Evolutionary conservation across 2,888 invertebrate genomes (phyloP).

Genomic region (Lasius platythorax): DNA sequence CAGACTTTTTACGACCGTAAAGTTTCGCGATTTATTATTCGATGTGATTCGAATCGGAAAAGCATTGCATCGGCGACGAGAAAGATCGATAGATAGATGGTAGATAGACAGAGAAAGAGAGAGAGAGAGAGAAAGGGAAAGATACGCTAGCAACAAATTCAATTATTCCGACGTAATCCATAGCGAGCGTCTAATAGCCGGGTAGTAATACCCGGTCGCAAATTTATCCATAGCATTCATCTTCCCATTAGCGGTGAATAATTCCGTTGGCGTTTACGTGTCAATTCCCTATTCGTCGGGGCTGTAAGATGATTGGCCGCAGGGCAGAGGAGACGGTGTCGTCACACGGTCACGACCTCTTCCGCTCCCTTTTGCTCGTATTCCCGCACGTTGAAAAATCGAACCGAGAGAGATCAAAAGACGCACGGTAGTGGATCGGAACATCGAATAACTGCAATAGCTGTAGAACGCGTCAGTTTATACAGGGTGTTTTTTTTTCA

Average conservation of each 20-base stretch:
- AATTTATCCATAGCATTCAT: conserved; percentile 81
- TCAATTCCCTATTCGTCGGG: conserved; percentile 79
- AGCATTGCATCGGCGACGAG: neutral
- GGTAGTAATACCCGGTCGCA: conserved; percentile 74
- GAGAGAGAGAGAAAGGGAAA: conserved; percentile 25
- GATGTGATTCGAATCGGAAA: neutral
- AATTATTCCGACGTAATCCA: conserved; percentile 71
- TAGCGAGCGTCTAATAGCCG: conserved; percentile 76
- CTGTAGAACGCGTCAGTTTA: neutral
- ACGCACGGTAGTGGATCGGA: conserved; percentile 18
- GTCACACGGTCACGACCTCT: conserved; percentile 66
- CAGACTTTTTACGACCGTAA: neutral
- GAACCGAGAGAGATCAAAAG: conserved; percentile 32
- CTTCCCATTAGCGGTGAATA: conserved; percentile 82
- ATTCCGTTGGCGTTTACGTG: conserved; percentile 79
- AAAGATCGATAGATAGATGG: neutral
- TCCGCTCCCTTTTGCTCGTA: conserved; percentile 12
- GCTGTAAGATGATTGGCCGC: conserved; percentile 73
- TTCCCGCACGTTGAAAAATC: conserved; percentile 39
- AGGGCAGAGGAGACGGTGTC: conserved; percentile 61
- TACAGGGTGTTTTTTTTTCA: neutral
- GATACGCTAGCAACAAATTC: conserved; percentile 73
- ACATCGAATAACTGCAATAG: conserved; percentile 26
- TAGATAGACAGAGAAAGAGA: neutral
- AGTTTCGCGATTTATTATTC: neutral